A percentile compares a stretch with the other conserved stretches of the same genome.
phyloP scores from a whole-genome alignment of 2,113 vertebrate species.

The chimpanzee (Pan troglodytes) region DNA sequence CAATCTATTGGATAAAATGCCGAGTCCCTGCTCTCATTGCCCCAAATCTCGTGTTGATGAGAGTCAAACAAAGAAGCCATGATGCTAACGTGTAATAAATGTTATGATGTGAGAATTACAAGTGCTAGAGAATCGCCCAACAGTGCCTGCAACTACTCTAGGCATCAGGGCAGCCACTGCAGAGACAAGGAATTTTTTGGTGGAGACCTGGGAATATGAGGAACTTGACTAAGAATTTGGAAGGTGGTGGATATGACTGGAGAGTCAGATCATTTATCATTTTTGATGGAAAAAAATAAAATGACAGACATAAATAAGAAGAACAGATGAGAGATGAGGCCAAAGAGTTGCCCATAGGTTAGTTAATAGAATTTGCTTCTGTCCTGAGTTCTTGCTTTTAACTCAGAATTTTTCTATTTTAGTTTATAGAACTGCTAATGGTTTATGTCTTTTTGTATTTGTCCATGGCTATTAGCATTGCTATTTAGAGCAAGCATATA shows the following conservation, averaged over 20 bases:
- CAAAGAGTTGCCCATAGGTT: background rate
- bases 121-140: background rate
- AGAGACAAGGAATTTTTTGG: background rate
- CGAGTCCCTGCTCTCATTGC: background rate
- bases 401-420: background rate
- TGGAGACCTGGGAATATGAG: background rate
- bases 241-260: background rate
- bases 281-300: conserved; percentile 2
- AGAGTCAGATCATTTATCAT: background rate
- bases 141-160: background rate
- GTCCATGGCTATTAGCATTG: background rate
- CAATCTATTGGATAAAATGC: background rate
- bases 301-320: background rate
- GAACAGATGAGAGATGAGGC: background rate
- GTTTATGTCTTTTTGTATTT: conserved; percentile 17
- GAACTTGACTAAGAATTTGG: background rate
- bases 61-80: background rate
- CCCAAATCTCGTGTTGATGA: background rate
- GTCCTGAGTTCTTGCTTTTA: background rate
- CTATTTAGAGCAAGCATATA: background rate
- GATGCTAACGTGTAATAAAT: background rate
- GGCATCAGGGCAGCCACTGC: background rate
- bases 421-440: background rate
- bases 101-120: background rate
- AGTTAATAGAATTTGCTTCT: background rate